Conservation (phyloP, 2,888 invertebrate species). For the Bombylius major region DNA sequence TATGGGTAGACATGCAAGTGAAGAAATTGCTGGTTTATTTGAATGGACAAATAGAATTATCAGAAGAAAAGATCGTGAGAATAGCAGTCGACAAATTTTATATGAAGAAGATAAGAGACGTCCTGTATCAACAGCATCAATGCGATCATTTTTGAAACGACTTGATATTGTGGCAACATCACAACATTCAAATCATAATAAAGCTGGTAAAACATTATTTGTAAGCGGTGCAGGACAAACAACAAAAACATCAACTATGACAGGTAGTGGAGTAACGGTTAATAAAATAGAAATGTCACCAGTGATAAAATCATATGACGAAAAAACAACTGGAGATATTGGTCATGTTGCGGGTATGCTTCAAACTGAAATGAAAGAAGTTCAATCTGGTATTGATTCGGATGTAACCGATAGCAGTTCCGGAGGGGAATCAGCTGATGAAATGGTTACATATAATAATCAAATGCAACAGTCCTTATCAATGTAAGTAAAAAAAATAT, state of each 20-base stretch:
- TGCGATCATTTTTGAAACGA: conserved; percentile 41
- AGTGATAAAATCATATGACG: conserved; percentile 36
- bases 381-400: conserved; percentile 71
- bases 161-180: conserved; percentile 27
- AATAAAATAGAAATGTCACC: conserved; percentile 4
- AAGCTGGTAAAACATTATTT: conserved; percentile 15
- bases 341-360: conserved; percentile 61
- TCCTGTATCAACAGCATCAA: conserved; percentile 39
- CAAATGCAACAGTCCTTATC: conserved; percentile 60
- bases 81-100: conserved; percentile 18
- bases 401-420: conserved; percentile 91
- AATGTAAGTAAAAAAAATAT: conserved; percentile 51
- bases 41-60: conserved; percentile 52
- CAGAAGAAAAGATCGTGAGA: conserved; percentile 16
- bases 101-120: conserved; percentile 33
- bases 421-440: conserved; percentile 89
- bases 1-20: conserved; percentile 63
- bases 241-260: not conserved
- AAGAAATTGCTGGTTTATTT: conserved; percentile 65
- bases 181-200: conserved; percentile 25
- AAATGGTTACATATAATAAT: conserved; percentile 67
- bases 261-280: not conserved
- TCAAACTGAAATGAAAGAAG: conserved; percentile 55
- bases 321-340: conserved; percentile 43
- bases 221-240: too few relatives aligned